These are phyloP conservation scores for Pogonognathellus flavescens DNA, from an alignment of 1,140 invertebrate species.

Conservation along the genomic window DNA sequence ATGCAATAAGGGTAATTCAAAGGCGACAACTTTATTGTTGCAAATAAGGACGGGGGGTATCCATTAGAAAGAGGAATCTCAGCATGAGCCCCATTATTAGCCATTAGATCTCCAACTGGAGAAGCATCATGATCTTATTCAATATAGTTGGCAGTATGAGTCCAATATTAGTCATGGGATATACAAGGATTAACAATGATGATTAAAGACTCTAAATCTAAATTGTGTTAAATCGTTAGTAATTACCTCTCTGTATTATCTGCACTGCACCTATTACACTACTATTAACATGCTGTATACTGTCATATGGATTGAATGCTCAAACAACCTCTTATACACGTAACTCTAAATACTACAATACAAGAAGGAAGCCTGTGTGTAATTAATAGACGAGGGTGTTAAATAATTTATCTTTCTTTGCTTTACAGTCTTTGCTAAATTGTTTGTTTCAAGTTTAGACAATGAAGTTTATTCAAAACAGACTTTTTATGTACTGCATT, in stretches of 20 bases:
- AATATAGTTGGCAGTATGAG: conserved; percentile 25
- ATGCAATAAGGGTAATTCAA: neutral
- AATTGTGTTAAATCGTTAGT: neutral
- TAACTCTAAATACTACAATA: too few species aligned
- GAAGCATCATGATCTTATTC: conserved; percentile 34
- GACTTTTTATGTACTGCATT: too few species aligned
- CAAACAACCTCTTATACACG: too few species aligned
- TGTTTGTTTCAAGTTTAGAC: too few species aligned
- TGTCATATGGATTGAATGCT: too few species aligned
- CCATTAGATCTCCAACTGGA: conserved; percentile 35
- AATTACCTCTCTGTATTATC: neutral
- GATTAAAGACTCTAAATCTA: conserved; percentile 10
- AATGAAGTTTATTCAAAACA: too few species aligned
- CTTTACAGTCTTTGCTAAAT: too few species aligned
- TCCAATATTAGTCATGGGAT: conserved; percentile 39
- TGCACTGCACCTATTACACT: neutral
- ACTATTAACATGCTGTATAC: too few species aligned
- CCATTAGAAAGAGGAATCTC: conserved; percentile 20
- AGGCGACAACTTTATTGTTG: conserved; percentile 27
- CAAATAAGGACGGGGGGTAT: conserved; percentile 24
- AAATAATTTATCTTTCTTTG: too few species aligned
- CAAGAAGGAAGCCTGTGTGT: too few species aligned
- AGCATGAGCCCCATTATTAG: conserved; percentile 34
- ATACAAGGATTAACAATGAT: neutral
- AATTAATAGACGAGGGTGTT: too few species aligned